phyloP scores from a whole-genome alignment of 2,888 invertebrate species.

The Colletes collaris region DNA sequence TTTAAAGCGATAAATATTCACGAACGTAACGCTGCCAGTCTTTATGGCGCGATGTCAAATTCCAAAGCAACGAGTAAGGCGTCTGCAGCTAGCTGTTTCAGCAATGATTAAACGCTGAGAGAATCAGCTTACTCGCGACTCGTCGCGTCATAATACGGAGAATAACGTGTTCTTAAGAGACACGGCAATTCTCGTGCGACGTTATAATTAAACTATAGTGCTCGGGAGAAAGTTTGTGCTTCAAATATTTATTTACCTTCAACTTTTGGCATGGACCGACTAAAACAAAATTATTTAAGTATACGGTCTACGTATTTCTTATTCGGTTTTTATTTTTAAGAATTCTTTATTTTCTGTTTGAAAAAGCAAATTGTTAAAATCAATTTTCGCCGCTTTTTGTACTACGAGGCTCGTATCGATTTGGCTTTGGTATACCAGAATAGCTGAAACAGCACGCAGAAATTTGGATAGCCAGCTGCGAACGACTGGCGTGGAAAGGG shows the following conservation, averaged over 20 bases:
- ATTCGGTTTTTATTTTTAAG: too few relatives aligned
- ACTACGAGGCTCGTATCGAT: too few relatives aligned
- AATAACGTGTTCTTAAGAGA: slow-evolving; percentile 29
- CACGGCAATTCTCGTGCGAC: slow-evolving; percentile 14
- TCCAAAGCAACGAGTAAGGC: slow-evolving; percentile 5
- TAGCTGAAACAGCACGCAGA: slow-evolving; percentile 2
- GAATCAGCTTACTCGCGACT: slow-evolving; percentile 54
- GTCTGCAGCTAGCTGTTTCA: slow-evolving; percentile 45
- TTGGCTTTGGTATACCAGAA: too few relatives aligned
- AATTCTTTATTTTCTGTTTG: too few relatives aligned
- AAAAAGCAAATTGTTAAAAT: too few relatives aligned
- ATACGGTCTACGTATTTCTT: too few relatives aligned
- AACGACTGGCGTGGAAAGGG: background rate
- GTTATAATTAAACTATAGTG: background rate
- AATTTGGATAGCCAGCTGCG: slow-evolving; percentile 7
- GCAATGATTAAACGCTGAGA: slow-evolving; percentile 52
- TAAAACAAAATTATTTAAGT: too few relatives aligned
- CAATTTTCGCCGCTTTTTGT: too few relatives aligned
- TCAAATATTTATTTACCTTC: too few relatives aligned
- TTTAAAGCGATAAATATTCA: background rate
- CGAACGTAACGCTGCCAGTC: background rate
- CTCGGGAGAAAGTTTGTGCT: background rate
- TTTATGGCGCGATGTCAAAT: slow-evolving; percentile 1
- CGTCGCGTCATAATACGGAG: slow-evolving; percentile 40
- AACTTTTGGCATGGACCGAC: too few relatives aligned